Evolutionary conservation across 1,140 invertebrate genomes (phyloP), one percentile per base, ranked within the genome.

Genomic region (Hylaeus volcanicus): DNA sequence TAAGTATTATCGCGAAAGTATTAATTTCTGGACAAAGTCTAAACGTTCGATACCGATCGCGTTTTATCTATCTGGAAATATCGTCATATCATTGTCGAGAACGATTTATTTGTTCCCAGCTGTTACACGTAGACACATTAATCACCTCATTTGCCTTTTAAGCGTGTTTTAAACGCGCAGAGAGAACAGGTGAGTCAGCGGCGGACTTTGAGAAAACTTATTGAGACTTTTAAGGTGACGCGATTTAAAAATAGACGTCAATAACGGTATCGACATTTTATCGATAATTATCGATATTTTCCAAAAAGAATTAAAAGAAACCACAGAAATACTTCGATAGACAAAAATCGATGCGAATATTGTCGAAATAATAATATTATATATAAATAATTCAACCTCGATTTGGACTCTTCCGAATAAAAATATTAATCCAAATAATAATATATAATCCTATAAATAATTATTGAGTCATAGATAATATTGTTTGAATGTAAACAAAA

Each of bases 121-220:
- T 12, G 61, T 15, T 43, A 39, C 51, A 48, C 41, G 65, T 15
- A 37, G 65, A 76, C 48, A 64, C 74, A 70, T 78, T 78, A 78
- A 78, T 78, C 76, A 51, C 48, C 69, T 78, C 76, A 78, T 78
- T 78, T 78, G 76, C 76, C 76, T 78, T 78, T 78, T 78, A 78
- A 78, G 76, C 12, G 69, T 55, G 76, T 78, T 64, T 78, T 43
- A 72, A 78, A 78, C 76, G 58, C 48, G 39, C 56, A 53, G 51
- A 72, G 51, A 72, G 76, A 69, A 78, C 76, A 72, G 48, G 39
- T 78, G 76, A 78, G 69, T 78, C 76, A 78, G 58, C 76, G 39
- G 15, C n/a, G 48, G 58, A 51, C 45, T 43, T 70, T 37, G n/a
- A 70, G 76, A 63, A 78, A 78, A 78, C 72, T 78, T 78, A 78